These are phyloP conservation scores for Cyaniris semiargus DNA, from an alignment of 2,888 invertebrate genomes.

Conservation along the genomic window DNA sequence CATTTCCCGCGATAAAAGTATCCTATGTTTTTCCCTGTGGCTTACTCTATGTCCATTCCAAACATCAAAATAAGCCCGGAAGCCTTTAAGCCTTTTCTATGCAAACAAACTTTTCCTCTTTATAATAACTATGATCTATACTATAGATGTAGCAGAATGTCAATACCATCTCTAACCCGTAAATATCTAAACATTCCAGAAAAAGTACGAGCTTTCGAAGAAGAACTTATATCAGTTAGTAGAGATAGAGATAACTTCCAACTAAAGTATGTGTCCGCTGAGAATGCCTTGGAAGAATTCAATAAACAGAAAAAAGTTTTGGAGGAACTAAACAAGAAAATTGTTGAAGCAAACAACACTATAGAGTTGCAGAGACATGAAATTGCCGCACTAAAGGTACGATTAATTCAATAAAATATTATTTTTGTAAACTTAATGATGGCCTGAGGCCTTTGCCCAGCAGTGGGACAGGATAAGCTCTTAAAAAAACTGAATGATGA, in stretches of 20 bases:
- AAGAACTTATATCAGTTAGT: slow-evolving; percentile 69
- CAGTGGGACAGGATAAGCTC: no score
- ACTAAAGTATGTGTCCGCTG: slow-evolving; percentile 73
- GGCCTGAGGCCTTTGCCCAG: no score
- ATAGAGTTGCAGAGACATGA: slow-evolving; percentile 71
- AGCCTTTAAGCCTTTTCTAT: no score
- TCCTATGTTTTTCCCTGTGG: no score
- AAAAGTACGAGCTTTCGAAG: slow-evolving; percentile 72
- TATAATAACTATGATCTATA: no score
- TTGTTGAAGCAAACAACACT: slow-evolving; percentile 65
- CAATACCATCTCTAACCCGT: not conserved
- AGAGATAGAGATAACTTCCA: slow-evolving; percentile 72
- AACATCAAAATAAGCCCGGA: no score
- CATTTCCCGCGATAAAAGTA: no score
- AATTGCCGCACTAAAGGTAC: slow-evolving; percentile 67
- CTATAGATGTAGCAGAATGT: not conserved
- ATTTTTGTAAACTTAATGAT: no score
- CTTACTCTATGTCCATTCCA: no score
- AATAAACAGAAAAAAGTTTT: slow-evolving; percentile 79
- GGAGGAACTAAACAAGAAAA: slow-evolving; percentile 73
- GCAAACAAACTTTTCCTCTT: no score
- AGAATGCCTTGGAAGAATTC: slow-evolving; percentile 75
- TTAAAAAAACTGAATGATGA: no score
- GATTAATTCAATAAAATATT: slow-evolving; percentile 26
- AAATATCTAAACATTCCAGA: slow-evolving; percentile 48